phyloP scores from a whole-genome alignment of 2,888 invertebrate genomes.

The Spicauda simplicius region DNA sequence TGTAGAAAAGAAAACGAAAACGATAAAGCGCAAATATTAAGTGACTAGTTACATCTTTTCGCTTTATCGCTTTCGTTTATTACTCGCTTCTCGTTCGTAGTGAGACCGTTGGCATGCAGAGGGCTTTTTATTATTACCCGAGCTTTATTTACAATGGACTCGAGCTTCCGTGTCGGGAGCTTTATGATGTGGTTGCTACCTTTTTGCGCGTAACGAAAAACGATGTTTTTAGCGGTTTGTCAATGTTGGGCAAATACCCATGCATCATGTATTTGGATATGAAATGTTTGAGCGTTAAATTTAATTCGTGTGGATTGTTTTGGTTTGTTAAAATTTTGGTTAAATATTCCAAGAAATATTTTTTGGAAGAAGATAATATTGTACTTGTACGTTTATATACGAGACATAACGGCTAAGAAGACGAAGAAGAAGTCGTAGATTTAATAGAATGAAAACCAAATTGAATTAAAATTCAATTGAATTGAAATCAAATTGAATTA shows the following conservation, averaged over 20 bases:
- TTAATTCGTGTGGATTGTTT: not conserved
- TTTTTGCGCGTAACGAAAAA: constrained; percentile 19
- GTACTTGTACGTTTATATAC: too few species aligned
- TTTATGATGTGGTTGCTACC: constrained; percentile 31
- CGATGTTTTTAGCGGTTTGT: constrained; percentile 22
- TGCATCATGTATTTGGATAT: not conserved
- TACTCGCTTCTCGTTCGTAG: not conserved
- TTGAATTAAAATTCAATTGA: too few species aligned
- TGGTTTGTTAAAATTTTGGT: not conserved
- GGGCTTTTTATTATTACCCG: constrained; percentile 31
- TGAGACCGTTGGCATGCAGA: not conserved
- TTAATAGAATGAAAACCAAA: too few species aligned
- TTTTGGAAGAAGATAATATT: too few species aligned
- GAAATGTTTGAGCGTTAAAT: not conserved
- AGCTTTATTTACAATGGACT: constrained; percentile 33
- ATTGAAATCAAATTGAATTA: too few species aligned
- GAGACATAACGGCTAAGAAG: too few species aligned
- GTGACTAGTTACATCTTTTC: too few species aligned
- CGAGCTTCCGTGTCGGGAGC: constrained; percentile 29
- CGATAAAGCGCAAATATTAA: too few species aligned
- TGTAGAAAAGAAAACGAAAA: too few species aligned
- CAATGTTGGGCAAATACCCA: constrained; percentile 1
- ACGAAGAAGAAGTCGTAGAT: too few species aligned
- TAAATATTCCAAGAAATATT: too few species aligned
- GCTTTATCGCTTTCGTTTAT: not conserved